phyloP scores from a whole-genome alignment of 2,797 vertebrate genomes.

The Cynopterus sphinx region DNA sequence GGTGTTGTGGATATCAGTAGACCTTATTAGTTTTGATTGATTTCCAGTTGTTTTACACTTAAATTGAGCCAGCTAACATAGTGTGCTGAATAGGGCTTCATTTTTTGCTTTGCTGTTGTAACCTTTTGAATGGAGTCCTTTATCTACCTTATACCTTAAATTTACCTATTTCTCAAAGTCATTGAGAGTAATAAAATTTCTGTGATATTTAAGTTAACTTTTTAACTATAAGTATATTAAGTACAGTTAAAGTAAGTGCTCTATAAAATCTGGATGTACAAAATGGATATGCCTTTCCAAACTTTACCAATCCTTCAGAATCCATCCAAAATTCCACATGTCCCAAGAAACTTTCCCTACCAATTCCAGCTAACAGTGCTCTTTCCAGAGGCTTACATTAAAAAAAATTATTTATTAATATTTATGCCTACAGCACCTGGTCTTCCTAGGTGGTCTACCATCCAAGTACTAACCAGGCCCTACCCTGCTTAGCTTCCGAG shows the following conservation, averaged over 20 bases:
- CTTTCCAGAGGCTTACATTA: background rate
- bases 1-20: background rate
- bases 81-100: background rate
- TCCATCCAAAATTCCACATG: background rate
- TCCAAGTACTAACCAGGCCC: too few species aligned
- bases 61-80: background rate
- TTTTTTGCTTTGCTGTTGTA: background rate
- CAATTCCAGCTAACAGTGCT: slow-evolving; percentile 10
- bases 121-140: slow-evolving; percentile 32
- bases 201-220: slow-evolving; percentile 33
- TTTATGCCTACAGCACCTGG: too few species aligned
- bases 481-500: too few species aligned
- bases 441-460: too few species aligned
- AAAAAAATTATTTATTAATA: too few species aligned
- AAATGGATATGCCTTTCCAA: slow-evolving; percentile 47
- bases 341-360: slow-evolving; percentile 13
- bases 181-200: slow-evolving; percentile 9
- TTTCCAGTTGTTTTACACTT: slow-evolving; percentile 6
- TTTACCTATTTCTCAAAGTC: slow-evolving; percentile 31
- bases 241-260: slow-evolving; percentile 51
- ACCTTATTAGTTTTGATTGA: slow-evolving; percentile 12
- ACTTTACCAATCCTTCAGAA: background rate
- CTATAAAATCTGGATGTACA: slow-evolving; percentile 18
- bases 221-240: slow-evolving; percentile 31
- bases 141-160: slow-evolving; percentile 5